Evolutionary conservation across 2,113 vertebrate species (phyloP).

Genomic region (Microcebus ravelobensis): DNA sequence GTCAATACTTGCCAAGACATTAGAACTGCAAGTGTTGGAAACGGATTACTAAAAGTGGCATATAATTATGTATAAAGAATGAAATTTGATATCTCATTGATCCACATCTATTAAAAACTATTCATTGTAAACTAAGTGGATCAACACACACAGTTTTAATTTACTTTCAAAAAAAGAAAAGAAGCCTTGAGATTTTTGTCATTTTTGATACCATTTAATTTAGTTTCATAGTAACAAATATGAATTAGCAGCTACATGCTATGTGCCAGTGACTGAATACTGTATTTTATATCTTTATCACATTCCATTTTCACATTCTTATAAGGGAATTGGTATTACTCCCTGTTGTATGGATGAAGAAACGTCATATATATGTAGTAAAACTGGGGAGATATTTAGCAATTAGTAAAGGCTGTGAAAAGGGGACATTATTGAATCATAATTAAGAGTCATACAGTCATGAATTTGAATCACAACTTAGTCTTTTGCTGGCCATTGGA

Average conservation of each 20-base stretch:
- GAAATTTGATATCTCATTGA: background rate
- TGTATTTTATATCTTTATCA: background rate
- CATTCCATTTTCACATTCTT: background rate
- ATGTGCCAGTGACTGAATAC: background rate
- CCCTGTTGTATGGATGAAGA: background rate
- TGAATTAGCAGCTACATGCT: background rate
- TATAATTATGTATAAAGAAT: background rate
- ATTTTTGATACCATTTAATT: background rate
- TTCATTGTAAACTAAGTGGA: background rate
- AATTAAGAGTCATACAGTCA: background rate
- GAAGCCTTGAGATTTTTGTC: background rate
- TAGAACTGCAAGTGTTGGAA: background rate
- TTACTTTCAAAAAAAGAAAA: background rate
- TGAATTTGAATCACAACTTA: background rate
- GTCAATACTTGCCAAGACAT: background rate
- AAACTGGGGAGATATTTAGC: background rate
- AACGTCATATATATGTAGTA: background rate
- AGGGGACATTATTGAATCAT: background rate
- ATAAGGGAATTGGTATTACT: background rate
- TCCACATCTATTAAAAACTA: background rate
- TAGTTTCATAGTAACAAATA: background rate
- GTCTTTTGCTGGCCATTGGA: background rate
- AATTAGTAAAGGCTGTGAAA: background rate
- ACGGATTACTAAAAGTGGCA: background rate
- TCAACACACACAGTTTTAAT: background rate